A percentile compares a stretch with the other conserved stretches of the same genome.
Evolutionary conservation across 2,888 invertebrate species (phyloP).

Genomic region (Adelognathus sp.): DNA sequence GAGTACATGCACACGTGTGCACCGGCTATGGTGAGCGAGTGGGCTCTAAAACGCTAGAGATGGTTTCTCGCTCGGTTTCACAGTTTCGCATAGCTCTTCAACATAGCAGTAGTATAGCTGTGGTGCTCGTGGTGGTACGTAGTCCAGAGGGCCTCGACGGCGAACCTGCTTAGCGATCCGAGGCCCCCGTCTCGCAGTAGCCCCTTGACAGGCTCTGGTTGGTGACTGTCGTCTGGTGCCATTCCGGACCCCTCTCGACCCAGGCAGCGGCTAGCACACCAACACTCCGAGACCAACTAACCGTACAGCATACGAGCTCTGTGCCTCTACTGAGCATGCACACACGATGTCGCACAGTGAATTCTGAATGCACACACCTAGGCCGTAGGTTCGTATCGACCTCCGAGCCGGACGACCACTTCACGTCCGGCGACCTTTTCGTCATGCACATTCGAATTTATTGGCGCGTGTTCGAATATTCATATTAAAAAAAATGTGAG

Average conservation of each 20-base stretch:
- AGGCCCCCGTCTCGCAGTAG: constrained; percentile 34
- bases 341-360: constrained; percentile 11
- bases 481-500: constrained; percentile 72
- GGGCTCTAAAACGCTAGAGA: constrained; percentile 27
- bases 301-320: background rate
- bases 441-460: constrained; percentile 79
- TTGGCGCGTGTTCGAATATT: constrained; percentile 80
- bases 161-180: constrained; percentile 53
- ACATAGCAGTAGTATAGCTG: constrained; percentile 55
- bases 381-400: constrained; percentile 53
- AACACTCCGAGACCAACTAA: constrained; percentile 40
- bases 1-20: constrained; percentile 28
- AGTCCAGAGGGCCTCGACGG: constrained; percentile 56
- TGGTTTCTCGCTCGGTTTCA: constrained; percentile 30
- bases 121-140: constrained; percentile 51
- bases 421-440: constrained; percentile 78
- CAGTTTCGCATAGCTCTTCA: constrained; percentile 27
- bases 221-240: constrained; percentile 34
- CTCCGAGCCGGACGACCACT: constrained; percentile 73
- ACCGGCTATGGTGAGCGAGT: constrained; percentile 50
- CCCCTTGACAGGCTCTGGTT: constrained; percentile 49
- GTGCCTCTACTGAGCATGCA: constrained; percentile 4
- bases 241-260: constrained; percentile 44
- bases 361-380: no score
- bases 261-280: constrained; percentile 35